Conservation (phyloP, 2,113 vertebrate species). For the Pardalotus punctatus region DNA sequence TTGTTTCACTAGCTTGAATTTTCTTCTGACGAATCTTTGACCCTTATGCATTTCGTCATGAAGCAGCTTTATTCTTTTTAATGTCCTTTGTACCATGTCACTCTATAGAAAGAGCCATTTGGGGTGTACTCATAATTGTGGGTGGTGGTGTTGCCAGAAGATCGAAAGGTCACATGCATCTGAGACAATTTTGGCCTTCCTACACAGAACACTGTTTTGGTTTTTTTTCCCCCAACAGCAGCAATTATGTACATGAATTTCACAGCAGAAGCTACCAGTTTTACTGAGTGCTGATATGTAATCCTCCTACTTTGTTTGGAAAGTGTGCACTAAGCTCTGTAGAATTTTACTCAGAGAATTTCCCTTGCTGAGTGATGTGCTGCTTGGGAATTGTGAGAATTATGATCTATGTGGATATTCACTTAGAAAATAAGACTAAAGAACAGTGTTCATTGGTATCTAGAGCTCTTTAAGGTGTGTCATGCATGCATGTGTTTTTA, state of each 20-base stretch:
- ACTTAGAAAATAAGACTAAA: background rate
- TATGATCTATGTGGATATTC: background rate
- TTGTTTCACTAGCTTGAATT: background rate
- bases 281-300: background rate
- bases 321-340: background rate
- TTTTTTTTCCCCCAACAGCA: background rate
- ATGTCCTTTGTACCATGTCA: background rate
- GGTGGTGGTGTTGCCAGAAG: background rate
- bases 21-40: background rate
- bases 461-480: background rate
- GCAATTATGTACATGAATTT: background rate
- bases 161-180: background rate
- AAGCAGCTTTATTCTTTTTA: background rate
- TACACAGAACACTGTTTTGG: accelerated
- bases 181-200: background rate
- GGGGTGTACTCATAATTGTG: background rate
- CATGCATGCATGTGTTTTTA: background rate
- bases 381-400: background rate
- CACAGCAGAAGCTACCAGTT: background rate
- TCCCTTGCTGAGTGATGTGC: background rate
- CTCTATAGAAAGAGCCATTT: background rate
- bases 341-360: background rate
- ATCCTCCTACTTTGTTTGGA: background rate
- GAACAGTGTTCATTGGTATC: background rate
- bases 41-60: background rate